Conservation (phyloP, 2,797 vertebrate species). For the Siniperca obscura region DNA sequence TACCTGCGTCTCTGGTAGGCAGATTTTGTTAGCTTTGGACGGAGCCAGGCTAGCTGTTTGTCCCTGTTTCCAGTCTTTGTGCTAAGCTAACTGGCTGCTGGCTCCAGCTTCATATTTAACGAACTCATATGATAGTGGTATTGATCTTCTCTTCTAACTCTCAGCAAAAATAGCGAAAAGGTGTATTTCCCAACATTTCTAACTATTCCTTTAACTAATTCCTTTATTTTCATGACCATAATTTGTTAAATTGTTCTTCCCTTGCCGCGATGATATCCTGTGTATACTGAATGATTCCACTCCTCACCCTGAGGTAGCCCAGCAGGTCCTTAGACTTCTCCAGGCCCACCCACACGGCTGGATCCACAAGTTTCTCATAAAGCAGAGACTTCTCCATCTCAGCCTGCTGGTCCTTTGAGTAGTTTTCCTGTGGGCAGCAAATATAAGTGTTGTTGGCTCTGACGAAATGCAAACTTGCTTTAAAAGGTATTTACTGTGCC, state of each 20-base stretch:
- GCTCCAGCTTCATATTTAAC: neutral
- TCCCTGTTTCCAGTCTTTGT: neutral
- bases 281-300: neutral
- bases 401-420: conserved; percentile 47
- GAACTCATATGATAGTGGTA: neutral
- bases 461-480: neutral
- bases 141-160: neutral
- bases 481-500: neutral
- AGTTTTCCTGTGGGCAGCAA: conserved; percentile 81
- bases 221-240: neutral
- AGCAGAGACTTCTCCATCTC: conserved; percentile 85
- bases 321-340: conserved; percentile 87
- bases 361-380: conserved; percentile 86
- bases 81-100: neutral
- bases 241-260: neutral
- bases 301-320: conserved; percentile 91
- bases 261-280: neutral
- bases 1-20: too few relatives aligned
- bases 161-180: neutral
- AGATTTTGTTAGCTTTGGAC: neutral
- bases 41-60: neutral
- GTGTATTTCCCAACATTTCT: neutral
- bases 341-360: conserved; percentile 95
- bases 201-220: neutral
- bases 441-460: neutral